These are phyloP conservation scores for human DNA, from an alignment of 2,113 vertebrate species.

Conservation along the genomic window GRCh38 chr1:116654501-116655000, in stretches of 20 bases:
- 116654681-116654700: neutral
- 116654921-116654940: neutral
- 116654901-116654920: neutral
- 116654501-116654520: neutral
- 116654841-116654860: neutral
- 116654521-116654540: neutral
- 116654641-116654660: neutral
- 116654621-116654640: accelerated
- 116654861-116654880: neutral
- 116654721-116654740: constrained; percentile 46
- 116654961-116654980: neutral
- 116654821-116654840: neutral
- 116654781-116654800: neutral
- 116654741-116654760: neutral
- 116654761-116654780: neutral
- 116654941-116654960: neutral
- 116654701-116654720: constrained; percentile 17
- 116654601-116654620: neutral
- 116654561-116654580: neutral
- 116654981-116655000: neutral
- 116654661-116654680: neutral
- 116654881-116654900: neutral
- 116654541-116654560: neutral
- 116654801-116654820: neutral
- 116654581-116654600: neutral